phyloP scores from a whole-genome alignment of 2,113 vertebrate species.

The Vanacampus margaritifer region DNA sequence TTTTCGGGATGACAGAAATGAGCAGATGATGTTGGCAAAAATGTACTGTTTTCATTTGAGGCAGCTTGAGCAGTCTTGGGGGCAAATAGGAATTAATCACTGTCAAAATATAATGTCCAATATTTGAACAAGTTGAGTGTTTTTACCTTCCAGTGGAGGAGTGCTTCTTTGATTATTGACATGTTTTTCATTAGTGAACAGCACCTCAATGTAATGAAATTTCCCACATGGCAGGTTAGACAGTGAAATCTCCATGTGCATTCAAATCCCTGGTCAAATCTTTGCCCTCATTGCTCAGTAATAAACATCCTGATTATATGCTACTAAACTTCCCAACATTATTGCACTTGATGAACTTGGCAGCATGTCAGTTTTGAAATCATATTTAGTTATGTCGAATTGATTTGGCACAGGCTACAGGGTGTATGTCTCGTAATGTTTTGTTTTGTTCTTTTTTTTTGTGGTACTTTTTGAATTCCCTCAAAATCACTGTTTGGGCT shows the following conservation, averaged over 20 bases:
- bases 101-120: too few species aligned
- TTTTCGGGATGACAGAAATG: too few species aligned
- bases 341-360: constrained; percentile 41
- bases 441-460: too few species aligned
- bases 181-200: not conserved
- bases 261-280: not conserved
- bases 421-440: too few species aligned
- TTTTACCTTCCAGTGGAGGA: too few species aligned
- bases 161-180: not conserved
- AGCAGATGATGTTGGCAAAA: too few species aligned
- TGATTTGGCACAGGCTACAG: constrained; percentile 29
- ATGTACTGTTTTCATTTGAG: too few species aligned
- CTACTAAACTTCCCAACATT: not conserved
- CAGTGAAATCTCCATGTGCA: not conserved
- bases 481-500: too few species aligned
- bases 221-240: not conserved
- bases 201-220: not conserved
- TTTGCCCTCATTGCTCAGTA: not conserved
- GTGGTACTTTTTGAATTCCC: too few species aligned
- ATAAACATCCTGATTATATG: not conserved
- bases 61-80: too few species aligned
- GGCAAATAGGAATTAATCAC: too few species aligned
- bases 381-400: constrained; percentile 34
- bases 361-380: constrained; percentile 14
- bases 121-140: not conserved